Percentiles rank a stretch among this genome's conserved stretches.
These are phyloP conservation scores for Amblyjoppa proteus DNA, from an alignment of 2,888 invertebrate genomes.

Conservation along the genomic window DNA sequence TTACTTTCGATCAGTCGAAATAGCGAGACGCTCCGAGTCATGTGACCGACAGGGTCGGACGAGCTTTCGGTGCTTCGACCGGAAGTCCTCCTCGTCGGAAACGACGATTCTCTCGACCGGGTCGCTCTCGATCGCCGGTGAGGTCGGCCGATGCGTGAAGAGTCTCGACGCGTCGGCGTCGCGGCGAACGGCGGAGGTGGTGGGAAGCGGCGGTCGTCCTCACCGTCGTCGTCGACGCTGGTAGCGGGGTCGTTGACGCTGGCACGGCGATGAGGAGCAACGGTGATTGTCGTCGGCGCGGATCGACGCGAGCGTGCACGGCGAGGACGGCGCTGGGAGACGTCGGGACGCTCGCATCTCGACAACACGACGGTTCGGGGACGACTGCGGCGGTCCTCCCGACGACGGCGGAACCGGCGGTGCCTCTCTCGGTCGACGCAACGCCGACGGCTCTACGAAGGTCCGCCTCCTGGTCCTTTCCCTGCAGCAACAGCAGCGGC, in stretches of 20 bases:
- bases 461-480: slow-evolving; percentile 79
- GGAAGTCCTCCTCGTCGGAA: background rate
- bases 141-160: slow-evolving; percentile 5
- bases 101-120: background rate
- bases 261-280: slow-evolving; percentile 21
- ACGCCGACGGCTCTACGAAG: slow-evolving; percentile 66
- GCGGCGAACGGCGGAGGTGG: background rate
- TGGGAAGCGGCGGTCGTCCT: slow-evolving; percentile 21
- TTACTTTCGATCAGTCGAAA: background rate
- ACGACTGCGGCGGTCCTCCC: slow-evolving; percentile 72
- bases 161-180: slow-evolving; percentile 13
- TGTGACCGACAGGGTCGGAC: background rate
- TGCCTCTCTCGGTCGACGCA: slow-evolving; percentile 58
- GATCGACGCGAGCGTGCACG: slow-evolving; percentile 62
- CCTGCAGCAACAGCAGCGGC: slow-evolving; percentile 33
- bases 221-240: slow-evolving; percentile 36
- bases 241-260: slow-evolving; percentile 43
- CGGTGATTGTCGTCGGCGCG: slow-evolving; percentile 60
- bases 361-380: slow-evolving; percentile 77
- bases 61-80: too few relatives aligned
- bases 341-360: slow-evolving; percentile 73
- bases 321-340: slow-evolving; percentile 71
- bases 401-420: slow-evolving; percentile 54
- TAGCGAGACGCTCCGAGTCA: slow-evolving; percentile 52
- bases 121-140: background rate